A percentile compares a stretch with the other conserved stretches of the same genome.
phyloP scores from a whole-genome alignment of 2,888 invertebrate genomes.

The Siphonodentalium dalli region DNA sequence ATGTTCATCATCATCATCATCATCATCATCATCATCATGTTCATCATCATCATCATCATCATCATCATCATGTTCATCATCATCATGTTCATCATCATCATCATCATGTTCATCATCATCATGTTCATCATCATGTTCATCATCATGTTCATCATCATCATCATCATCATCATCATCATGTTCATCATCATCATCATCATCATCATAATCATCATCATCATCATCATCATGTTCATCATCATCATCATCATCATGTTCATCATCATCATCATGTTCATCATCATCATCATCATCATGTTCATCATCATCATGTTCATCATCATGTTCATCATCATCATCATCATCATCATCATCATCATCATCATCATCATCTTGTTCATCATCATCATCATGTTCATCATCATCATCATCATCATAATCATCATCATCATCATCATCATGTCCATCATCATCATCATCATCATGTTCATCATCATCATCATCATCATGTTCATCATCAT shows the following conservation, averaged over 20 bases:
- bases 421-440: no score
- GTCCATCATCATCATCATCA: background rate
- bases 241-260: background rate
- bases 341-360: background rate
- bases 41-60: background rate
- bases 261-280: background rate
- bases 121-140: background rate
- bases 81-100: background rate
- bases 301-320: background rate
- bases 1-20: background rate
- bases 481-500: no score
- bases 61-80: background rate
- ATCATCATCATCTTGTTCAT: background rate
- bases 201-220: no score
- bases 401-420: background rate
- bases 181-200: background rate
- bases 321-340: background rate
- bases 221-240: background rate
- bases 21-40: background rate
- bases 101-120: background rate
- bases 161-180: background rate
- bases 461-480: no score
- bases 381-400: background rate
- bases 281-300: background rate
- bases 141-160: background rate